Base-by-base conservation (phyloP, 2,888 invertebrate species). In the Apamea anceps region DNA sequence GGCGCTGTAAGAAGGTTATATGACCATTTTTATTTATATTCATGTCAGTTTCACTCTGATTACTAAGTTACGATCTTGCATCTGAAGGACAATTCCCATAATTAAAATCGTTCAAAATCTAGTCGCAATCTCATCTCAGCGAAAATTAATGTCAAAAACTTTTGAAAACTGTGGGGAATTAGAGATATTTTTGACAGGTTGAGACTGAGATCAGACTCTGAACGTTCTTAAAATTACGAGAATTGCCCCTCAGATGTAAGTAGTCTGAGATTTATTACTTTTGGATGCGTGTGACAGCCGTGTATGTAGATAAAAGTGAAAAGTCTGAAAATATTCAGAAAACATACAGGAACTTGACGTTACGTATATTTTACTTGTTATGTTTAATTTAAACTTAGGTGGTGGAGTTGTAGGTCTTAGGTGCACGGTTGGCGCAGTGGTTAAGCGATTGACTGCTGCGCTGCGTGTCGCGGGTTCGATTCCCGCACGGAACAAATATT, bases 1-100 rank as follows among this genome's bases (percentile, higher is more conserved):
- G 79, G 72, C 65, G 79, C 81, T 90, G 84, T 88, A 85, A 87
- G 82, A 72, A 73, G 72, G 79, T 86, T 88, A 85, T 87, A 85
- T 87, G 79, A 68, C 57, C 15, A 73, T 80, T 77, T 84, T 68
- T 60, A 60, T 60, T 72, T 83, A 76, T 84, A 77, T 77, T 76
- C 71, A 79, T 79, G 75, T 67, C 65, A 70, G 73, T 66, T 72
- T 60, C 21, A 28, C 51, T 75, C 15, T 85, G 74, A 89, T 82
- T 84, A 75, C 76, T 67, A 66, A 81, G 54, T 80, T 79, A 81
- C 54, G 79, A 77, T 76, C 28, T 71, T n/a, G 51, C 13, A 72
- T 71, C n/a, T 60, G n/a, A 60, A 60, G 57, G 57, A 13, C 12
- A n/a, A 5, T n/a, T n/a, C n/a, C 4, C 12, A 5, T n/a, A 5